Evolutionary conservation across 2,797 vertebrate species (phyloP).

Genomic region (Siniperca obscura): DNA sequence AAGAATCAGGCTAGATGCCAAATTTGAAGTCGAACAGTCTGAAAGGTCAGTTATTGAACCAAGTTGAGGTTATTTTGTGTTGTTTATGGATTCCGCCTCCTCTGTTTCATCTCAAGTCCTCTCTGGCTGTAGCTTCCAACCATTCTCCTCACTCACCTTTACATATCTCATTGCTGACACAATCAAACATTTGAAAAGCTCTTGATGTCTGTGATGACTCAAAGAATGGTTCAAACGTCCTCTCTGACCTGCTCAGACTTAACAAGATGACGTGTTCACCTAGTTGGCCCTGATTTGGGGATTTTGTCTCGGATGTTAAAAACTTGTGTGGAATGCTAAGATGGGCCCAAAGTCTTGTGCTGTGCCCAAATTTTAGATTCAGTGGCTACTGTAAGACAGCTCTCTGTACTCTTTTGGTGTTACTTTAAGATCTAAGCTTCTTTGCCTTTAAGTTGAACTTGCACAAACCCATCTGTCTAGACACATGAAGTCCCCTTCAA

Average conservation of each 20-base stretch:
- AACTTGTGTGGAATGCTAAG: conserved; percentile 14
- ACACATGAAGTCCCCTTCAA: neutral
- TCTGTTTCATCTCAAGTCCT: conserved; percentile 16
- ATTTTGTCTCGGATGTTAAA: conserved; percentile 2
- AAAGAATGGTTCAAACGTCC: neutral
- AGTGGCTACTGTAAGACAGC: neutral
- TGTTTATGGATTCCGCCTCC: neutral
- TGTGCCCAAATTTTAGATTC: neutral
- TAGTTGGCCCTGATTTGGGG: conserved; percentile 7
- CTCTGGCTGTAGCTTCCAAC: neutral
- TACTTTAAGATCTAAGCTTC: conserved; percentile 5
- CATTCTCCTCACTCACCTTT: neutral
- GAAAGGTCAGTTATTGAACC: conserved; percentile 23
- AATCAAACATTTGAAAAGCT: neutral
- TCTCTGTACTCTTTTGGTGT: neutral
- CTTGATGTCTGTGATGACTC: neutral
- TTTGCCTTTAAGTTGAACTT: conserved; percentile 14
- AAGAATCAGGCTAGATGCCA: conserved; percentile 4
- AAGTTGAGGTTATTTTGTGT: neutral
- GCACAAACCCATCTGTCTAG: neutral
- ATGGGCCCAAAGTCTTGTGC: neutral
- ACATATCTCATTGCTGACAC: neutral
- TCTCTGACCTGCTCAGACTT: conserved; percentile 7
- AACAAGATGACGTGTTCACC: neutral
- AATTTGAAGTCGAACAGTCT: neutral